Evolutionary conservation across 1,140 invertebrate genomes (phyloP), one percentile per base, ranked within the genome.

Genomic region (Tetramorium simillimum): DNA sequence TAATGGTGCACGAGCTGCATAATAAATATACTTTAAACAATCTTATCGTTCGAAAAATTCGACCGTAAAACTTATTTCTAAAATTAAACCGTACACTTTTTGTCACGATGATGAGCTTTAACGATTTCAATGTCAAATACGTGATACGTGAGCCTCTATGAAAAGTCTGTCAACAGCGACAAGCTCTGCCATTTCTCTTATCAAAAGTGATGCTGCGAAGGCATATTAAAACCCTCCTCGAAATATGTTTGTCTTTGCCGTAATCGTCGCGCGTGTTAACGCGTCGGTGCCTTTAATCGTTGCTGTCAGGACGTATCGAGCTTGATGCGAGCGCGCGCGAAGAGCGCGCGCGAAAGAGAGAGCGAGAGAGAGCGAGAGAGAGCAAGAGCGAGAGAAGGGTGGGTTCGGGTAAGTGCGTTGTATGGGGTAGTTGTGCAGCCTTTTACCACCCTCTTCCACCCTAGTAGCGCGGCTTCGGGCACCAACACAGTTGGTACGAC

Each of bases 361-460:
- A 37, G 65, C 73, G 33, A 28, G 21, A 62, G 5, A 49, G n/a
- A 33, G n/a, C 4, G 37, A 28, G 16, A 12, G 21, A 37, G 28
- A 56, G 49, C 43, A 37, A 9, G 60, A 77, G 67, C 3, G 63
- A 62, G 80, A 28, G 62, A 75, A 62, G 58, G 56, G 62, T 67
- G 70, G 85, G 87, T 85, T 72, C 77, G 92, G 87, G 88, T 92
- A 92, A 93, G 92, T 92, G 92, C 92, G 92, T 90, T 92, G 88
- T 86, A 90, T 81, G n/a, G 76, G 73, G 78, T 85, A 88, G 70
- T 88, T 86, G 75, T 84, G 84, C 89, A 88, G 91, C 92, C 87
- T 93, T 93, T 92, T 92, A 93, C 90, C 84, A 91, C 90, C 91
- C 90, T 90, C 85, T 82, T 90, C 91, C 87, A 90, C 82, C 90